Evolutionary conservation across 2,113 vertebrate genomes (phyloP), one percentile per base, ranked within the genome.

Genomic region (Notarius quadriscutis): DNA sequence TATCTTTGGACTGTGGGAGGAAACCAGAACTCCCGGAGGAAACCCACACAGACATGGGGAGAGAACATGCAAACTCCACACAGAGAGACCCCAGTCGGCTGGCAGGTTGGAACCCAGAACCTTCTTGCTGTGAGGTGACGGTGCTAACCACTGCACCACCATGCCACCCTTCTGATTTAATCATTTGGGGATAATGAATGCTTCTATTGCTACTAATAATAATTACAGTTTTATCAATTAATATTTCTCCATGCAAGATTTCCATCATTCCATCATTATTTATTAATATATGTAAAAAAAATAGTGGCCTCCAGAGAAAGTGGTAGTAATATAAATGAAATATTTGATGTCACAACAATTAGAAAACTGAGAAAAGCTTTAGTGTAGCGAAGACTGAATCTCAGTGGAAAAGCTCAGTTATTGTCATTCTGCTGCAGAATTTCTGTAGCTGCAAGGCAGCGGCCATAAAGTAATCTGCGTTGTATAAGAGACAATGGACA

Each of bases 381-480:
- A 41, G 79, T 41, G 55, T 20, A 20, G 10, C 10, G 77, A 48
- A 57, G 57, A 27, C 25, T 55, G 48, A 30, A 63, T 65, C 8
- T 79, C 8, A 2, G 48, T n/a, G 30, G 57, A 75, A 77, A 51
- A 67, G 25, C 77, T 79, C 12, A 4, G 77, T 17, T 69, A 34
- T 71, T 72, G 51, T 72, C 51, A 14, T 84, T 63, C 41, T 51
- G 8, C 41, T 60, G 50, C 67, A 53, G 75, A 67, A 67, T 17
- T 5, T 5, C 34, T 55, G 30, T 67, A 55, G 55, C 30, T 50
- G 22, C 72, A 77, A 67, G 65, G 57, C 75, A 81, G 85, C 0
- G 63, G 53, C 87, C 86, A 84, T 92, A 91, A 91, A 89, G 82
- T 57, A 27, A 92, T 91, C 92, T 86, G 89, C 86, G 87, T 83